Evolutionary conservation across 2,113 vertebrate species (phyloP).

Genomic region (Poecilia latipinna): DNA sequence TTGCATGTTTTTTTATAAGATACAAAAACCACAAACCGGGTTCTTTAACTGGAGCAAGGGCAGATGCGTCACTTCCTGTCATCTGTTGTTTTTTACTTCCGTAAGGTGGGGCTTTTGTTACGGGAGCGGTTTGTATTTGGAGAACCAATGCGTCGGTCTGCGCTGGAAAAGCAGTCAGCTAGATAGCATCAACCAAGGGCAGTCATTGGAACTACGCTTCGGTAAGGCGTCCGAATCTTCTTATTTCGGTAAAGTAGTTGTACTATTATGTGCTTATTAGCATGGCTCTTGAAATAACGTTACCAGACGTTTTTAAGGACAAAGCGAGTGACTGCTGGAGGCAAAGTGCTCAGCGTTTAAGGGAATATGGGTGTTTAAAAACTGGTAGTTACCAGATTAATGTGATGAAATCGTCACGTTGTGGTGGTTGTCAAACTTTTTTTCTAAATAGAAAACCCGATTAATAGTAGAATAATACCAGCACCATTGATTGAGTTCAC

Average conservation of each 20-base stretch:
- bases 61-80: slow-evolving; percentile 38
- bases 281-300: not conserved
- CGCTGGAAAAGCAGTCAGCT: slow-evolving; percentile 35
- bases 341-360: not conserved
- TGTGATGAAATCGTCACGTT: not conserved
- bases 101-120: slow-evolving; percentile 73
- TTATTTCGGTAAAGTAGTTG: fast-evolving
- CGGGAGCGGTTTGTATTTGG: slow-evolving; percentile 47
- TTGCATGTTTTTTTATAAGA: not conserved
- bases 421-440: not conserved
- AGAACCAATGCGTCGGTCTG: slow-evolving; percentile 42
- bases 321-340: slow-evolving; percentile 17
- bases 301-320: slow-evolving; percentile 40
- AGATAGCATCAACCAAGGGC: slow-evolving; percentile 53
- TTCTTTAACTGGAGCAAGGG: no score
- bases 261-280: not conserved
- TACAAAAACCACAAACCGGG: not conserved
- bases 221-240: slow-evolving; percentile 37
- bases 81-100: slow-evolving; percentile 37
- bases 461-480: not conserved
- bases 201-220: slow-evolving; percentile 15
- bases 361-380: not conserved
- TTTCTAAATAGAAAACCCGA: not conserved
- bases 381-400: not conserved
- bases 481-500: not conserved